phyloP scores from a whole-genome alignment of 2,113 vertebrate genomes.

The Phycodurus eques region DNA sequence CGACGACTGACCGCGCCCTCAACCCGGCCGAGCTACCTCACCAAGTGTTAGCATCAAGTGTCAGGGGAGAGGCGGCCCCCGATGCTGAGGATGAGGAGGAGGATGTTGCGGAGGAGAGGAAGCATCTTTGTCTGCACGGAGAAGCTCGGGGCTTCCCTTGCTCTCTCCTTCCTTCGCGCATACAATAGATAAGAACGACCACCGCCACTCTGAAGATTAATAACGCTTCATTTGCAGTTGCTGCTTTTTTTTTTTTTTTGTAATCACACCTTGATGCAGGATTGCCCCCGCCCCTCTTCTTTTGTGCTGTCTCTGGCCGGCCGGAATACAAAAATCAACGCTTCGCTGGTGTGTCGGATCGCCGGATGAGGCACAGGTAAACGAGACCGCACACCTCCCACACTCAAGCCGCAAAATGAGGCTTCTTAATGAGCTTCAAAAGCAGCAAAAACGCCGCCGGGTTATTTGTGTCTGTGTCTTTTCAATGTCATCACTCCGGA shows the following conservation, averaged over 20 bases:
- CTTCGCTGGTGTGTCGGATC: constrained; percentile 62
- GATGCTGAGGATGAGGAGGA: constrained; percentile 25
- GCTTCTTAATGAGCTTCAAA: constrained; percentile 29
- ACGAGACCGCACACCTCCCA: constrained; percentile 56
- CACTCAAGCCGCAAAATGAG: constrained; percentile 48
- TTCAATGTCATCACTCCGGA: constrained; percentile 50
- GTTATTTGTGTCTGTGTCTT: constrained; percentile 9
- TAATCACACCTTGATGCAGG: constrained; percentile 5
- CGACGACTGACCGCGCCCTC: constrained; percentile 71
- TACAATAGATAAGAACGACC: constrained; percentile 39
- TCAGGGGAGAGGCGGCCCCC: constrained; percentile 52
- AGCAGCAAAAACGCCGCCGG: constrained; percentile 18
- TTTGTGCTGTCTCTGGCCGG: constrained; percentile 26
- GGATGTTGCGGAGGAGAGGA: constrained; percentile 62
- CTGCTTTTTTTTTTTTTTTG: constrained; percentile 2
- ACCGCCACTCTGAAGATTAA: constrained; percentile 38
- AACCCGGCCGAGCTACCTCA: constrained; percentile 62
- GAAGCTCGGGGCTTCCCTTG: constrained; percentile 57
- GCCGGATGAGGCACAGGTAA: constrained; percentile 71
- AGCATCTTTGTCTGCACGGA: constrained; percentile 61
- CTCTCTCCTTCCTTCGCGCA: constrained; percentile 37
- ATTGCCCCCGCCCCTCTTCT: constrained; percentile 21
- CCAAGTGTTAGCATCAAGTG: constrained; percentile 68
- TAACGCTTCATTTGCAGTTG: constrained; percentile 35
- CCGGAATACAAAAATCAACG: constrained; percentile 52